These are phyloP conservation scores for Episyrphus balteatus DNA, from an alignment of 1,140 invertebrate species.

Conservation along the genomic window DNA sequence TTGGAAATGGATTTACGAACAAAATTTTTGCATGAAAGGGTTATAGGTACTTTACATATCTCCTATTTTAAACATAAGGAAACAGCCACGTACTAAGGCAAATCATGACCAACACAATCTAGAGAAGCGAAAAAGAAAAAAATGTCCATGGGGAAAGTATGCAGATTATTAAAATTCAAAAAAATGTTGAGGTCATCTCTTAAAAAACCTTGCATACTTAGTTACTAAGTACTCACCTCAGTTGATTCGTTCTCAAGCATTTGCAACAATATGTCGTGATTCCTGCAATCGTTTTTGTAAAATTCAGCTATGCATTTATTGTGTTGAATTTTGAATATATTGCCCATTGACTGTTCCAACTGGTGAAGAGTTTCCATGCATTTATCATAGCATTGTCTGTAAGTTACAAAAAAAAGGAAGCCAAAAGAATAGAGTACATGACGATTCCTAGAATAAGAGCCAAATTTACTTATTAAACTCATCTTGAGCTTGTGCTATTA, in stretches of 20 bases:
- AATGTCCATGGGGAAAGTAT: too few relatives aligned
- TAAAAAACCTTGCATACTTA: too few relatives aligned
- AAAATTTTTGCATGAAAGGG: too few relatives aligned
- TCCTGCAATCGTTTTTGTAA: slow-evolving; percentile 56
- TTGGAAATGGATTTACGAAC: too few relatives aligned
- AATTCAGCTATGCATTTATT: slow-evolving; percentile 64
- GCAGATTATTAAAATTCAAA: too few relatives aligned
- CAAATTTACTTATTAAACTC: slow-evolving; percentile 30
- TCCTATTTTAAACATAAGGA: too few relatives aligned
- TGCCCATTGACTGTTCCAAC: slow-evolving; percentile 44
- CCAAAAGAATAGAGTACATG: neutral
- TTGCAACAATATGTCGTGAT: slow-evolving; percentile 55
- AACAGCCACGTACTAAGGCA: too few relatives aligned
- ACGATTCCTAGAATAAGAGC: too few relatives aligned
- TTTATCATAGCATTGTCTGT: slow-evolving; percentile 39
- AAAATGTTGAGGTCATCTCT: too few relatives aligned
- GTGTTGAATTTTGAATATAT: slow-evolving; percentile 58
- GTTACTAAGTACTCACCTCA: slow-evolving; percentile 24
- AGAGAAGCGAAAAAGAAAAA: too few relatives aligned
- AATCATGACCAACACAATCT: too few relatives aligned
- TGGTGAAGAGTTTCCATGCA: slow-evolving; percentile 50
- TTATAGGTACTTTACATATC: too few relatives aligned
- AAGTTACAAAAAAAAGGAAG: slow-evolving; percentile 5
- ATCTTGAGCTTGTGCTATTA: slow-evolving; percentile 20
- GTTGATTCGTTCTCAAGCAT: slow-evolving; percentile 46